These are phyloP conservation scores for Anguilla rostrata DNA, from an alignment of 2,113 vertebrate genomes.

Conservation along the genomic window DNA sequence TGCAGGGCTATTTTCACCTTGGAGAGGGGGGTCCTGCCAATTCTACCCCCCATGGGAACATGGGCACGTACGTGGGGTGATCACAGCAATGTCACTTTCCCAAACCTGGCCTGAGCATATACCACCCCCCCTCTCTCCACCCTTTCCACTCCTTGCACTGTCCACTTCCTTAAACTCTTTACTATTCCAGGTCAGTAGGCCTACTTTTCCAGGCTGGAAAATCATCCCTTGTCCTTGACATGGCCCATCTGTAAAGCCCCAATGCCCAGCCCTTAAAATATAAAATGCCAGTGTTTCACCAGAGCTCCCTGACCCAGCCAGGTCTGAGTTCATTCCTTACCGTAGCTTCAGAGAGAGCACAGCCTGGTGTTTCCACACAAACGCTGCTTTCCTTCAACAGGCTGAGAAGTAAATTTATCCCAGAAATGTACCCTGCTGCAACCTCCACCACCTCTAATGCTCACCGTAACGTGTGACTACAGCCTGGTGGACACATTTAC, in stretches of 20 bases:
- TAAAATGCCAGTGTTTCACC: neutral
- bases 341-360: neutral
- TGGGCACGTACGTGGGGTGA: slow-evolving; percentile 42
- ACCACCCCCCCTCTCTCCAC: slow-evolving; percentile 29
- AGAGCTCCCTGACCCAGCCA: neutral
- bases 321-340: neutral
- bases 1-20: slow-evolving; percentile 45
- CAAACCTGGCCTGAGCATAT: slow-evolving; percentile 58
- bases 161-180: neutral
- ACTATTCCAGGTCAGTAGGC: too few species aligned
- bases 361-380: neutral
- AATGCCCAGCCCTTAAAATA: neutral
- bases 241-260: neutral
- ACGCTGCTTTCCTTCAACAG: neutral
- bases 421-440: neutral
- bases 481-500: neutral
- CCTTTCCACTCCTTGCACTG: neutral
- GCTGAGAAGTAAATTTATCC: neutral
- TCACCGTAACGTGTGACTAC: neutral
- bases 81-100: slow-evolving; percentile 60
- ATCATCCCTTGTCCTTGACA: neutral
- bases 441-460: neutral
- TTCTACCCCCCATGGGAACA: slow-evolving; percentile 64
- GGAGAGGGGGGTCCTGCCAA: slow-evolving; percentile 59
- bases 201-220: too few species aligned